These are phyloP conservation scores for Monoplex corrugatus DNA, from an alignment of 2,888 invertebrate genomes.

Conservation along the genomic window DNA sequence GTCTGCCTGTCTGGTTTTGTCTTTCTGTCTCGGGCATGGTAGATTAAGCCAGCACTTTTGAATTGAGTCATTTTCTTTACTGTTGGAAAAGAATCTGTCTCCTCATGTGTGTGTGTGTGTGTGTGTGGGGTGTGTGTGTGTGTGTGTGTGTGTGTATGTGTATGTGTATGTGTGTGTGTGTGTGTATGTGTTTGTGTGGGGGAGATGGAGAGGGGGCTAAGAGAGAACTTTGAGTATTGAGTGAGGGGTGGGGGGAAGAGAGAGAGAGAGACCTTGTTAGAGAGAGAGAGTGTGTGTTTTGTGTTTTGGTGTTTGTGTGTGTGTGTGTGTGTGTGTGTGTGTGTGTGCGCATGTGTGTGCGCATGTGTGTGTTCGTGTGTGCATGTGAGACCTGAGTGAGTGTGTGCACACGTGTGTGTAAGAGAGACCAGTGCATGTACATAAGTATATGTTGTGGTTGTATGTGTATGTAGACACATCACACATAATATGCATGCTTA, in stretches of 20 bases:
- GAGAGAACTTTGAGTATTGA: no score
- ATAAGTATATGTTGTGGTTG: no score
- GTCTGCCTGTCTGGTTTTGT: no score
- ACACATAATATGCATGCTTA: neutral
- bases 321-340: constrained; percentile 28
- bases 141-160: no score
- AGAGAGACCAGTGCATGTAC: neutral
- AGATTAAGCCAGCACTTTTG: no score
- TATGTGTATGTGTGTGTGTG: no score
- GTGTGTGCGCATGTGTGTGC: neutral
- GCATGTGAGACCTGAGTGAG: neutral
- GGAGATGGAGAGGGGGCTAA: neutral
- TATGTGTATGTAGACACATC: neutral
- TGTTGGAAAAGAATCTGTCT: neutral
- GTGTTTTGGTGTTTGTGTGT: neutral
- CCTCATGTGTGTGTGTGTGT: no score
- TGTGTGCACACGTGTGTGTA: neutral
- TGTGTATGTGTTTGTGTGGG: neutral
- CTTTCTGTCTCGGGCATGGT: no score
- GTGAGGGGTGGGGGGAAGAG: no score
- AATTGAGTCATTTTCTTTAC: neutral
- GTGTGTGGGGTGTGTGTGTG: no score
- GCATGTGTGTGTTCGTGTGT: neutral
- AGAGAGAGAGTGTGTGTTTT: no score
- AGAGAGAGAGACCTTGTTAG: no score